These are phyloP conservation scores for Agapetus fuscipes DNA, from an alignment of 2,888 invertebrate species.

Conservation along the genomic window DNA sequence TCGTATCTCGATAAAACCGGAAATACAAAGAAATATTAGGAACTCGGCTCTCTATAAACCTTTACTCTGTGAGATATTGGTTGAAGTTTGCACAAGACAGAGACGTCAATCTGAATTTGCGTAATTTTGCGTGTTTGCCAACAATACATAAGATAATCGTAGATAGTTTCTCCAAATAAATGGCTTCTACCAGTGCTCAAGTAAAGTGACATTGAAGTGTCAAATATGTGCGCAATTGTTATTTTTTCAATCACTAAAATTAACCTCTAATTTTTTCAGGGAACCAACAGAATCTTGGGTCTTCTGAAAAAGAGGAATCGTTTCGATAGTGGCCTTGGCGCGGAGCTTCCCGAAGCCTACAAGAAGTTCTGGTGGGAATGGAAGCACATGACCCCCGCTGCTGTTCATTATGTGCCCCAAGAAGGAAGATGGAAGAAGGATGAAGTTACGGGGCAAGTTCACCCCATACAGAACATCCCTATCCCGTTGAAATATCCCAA, in stretches of 20 bases:
- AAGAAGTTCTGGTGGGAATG: slow-evolving; percentile 82
- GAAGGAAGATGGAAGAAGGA: slow-evolving; percentile 64
- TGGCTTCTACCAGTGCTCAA: slow-evolving; percentile 5
- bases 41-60: no score
- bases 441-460: slow-evolving; percentile 61
- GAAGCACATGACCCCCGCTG: slow-evolving; percentile 55
- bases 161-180: no score
- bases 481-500: slow-evolving; percentile 68
- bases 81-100: neutral
- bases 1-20: no score
- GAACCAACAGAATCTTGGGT: slow-evolving; percentile 4
- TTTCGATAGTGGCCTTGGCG: slow-evolving; percentile 58
- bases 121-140: no score
- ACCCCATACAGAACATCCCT: slow-evolving; percentile 64
- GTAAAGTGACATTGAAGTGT: neutral
- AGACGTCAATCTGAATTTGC: neutral
- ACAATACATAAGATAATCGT: no score
- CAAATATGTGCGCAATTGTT: no score
- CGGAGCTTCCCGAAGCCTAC: slow-evolving; percentile 67
- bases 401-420: slow-evolving; percentile 62
- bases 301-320: slow-evolving; percentile 28
- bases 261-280: neutral
- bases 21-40: no score
- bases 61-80: no score
- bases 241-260: no score